Evolutionary conservation across 2,797 vertebrate species (phyloP).

Genomic region (Peromyscus nudipes): DNA sequence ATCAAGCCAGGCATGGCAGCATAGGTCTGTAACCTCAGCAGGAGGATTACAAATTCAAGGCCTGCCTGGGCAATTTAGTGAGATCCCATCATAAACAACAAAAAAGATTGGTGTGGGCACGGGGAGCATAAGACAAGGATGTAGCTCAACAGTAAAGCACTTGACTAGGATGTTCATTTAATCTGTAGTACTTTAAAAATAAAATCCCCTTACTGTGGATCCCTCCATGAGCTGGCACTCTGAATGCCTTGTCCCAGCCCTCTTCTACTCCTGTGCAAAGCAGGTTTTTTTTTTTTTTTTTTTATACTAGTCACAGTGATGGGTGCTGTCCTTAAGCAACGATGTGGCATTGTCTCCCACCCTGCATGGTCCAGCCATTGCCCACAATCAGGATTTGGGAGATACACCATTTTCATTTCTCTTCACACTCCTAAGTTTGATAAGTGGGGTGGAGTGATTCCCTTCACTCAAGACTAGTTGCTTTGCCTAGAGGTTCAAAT

Average conservation of each 20-base stretch:
- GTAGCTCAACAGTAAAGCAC: no score
- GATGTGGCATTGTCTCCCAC: background rate
- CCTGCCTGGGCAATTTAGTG: background rate
- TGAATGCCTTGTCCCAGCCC: background rate
- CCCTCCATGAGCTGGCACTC: background rate
- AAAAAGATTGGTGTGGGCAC: background rate
- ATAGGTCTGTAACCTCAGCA: background rate
- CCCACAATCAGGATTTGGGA: background rate
- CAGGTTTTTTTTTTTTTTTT: background rate
- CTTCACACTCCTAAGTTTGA: background rate
- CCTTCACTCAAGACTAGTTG: background rate
- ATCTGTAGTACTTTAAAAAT: background rate
- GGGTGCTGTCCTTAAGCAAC: background rate
- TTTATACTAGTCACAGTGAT: background rate
- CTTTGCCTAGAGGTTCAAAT: conserved; percentile 43
- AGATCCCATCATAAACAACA: background rate
- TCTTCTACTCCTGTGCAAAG: background rate
- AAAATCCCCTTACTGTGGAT: background rate
- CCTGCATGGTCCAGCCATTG: background rate
- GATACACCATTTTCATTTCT: conserved; percentile 8
- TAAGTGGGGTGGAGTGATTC: conserved; percentile 18
- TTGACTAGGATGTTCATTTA: background rate
- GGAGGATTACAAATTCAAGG: background rate
- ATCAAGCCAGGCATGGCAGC: background rate
- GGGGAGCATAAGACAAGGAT: background rate